Conservation (phyloP, 2,888 invertebrate species). For the Amitus sp. region DNA sequence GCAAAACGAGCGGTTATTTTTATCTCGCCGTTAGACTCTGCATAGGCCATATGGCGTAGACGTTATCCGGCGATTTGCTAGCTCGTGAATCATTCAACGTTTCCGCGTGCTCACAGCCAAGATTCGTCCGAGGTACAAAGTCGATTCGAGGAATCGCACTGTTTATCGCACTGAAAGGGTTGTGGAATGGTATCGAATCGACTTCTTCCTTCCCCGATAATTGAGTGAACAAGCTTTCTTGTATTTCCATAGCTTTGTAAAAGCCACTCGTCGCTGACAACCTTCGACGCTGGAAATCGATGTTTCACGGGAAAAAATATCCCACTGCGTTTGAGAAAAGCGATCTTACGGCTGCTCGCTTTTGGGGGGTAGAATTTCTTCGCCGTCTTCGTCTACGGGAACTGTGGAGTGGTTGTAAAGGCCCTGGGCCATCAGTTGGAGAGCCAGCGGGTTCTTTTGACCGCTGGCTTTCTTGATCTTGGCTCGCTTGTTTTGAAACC, state of each 20-base stretch:
- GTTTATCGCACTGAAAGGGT: background rate
- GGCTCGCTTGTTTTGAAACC: slow-evolving; percentile 98
- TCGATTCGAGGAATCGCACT: slow-evolving; percentile 16
- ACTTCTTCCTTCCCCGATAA: background rate
- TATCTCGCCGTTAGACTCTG: slow-evolving; percentile 27
- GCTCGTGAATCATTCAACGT: slow-evolving; percentile 38
- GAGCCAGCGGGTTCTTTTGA: slow-evolving; percentile 80
- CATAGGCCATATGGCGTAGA: slow-evolving; percentile 38
- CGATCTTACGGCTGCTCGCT: slow-evolving; percentile 10
- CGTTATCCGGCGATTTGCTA: slow-evolving; percentile 39
- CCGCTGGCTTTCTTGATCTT: slow-evolving; percentile 84
- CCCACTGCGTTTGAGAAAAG: background rate
- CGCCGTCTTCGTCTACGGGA: slow-evolving; percentile 78
- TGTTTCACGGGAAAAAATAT: background rate
- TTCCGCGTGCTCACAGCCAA: slow-evolving; percentile 31
- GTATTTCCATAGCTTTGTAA: background rate
- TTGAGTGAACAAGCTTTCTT: background rate
- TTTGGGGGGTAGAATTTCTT: slow-evolving; percentile 67
- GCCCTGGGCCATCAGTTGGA: slow-evolving; percentile 94
- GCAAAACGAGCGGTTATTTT: slow-evolving; percentile 36
- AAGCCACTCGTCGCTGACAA: background rate
- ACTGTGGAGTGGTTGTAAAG: slow-evolving; percentile 90
- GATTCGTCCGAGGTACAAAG: slow-evolving; percentile 28
- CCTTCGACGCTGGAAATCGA: background rate
- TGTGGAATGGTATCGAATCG: background rate